Base-by-base conservation (phyloP, 2,113 vertebrate species). In the Saimiri boliviensis region DNA sequence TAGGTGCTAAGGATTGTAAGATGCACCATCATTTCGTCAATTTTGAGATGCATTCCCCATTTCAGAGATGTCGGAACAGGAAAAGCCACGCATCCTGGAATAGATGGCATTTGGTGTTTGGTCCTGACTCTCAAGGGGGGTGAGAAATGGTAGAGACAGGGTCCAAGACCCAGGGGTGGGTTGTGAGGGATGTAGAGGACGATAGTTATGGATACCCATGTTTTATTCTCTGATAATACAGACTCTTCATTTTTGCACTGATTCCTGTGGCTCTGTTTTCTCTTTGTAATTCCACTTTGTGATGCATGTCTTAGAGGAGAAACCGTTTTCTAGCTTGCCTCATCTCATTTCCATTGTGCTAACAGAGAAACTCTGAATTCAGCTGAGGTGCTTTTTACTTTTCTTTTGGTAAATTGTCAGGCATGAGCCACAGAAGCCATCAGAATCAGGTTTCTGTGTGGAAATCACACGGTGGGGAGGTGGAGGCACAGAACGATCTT, bases 391-490 rank as follows among this genome's bases (percentile, higher is more conserved):
- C 47, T 63, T 54, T 79, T 77, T 7, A 1, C 60, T 2, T 11
- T 77, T 25, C 73, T 68, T 27, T 30, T 79, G 60, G 6, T 77
- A 68, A 49, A 27, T 49, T 30, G 52, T 82, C 37, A 37, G 42
- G 32, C 42, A 27, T 0, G 0, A 66, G 77, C 71, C 54, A 14
- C 9, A 7, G 87, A 13, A 30, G 73, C 56, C 27, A 0, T 16
- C 21, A 16, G 56, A 52, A 32, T 40, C 12, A 20, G 76, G 60
- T 73, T 25, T 66, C 27, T 8, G 0, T 5, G 45, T n/a, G 80
- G 80, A n/a, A 25, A 79, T 23, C 52, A 0, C 14, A 23, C 21
- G 1, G 54, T 0, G 2, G 20, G 37, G 3, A 12, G 30, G 13
- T 35, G 45, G 81, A 3, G 5, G 30, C 35, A 35, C 60, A 23